A percentile compares a stretch with the other conserved stretches of the same genome.
Evolutionary conservation across 37 sponge, comb jelly and placozoan genomes (phyloP).

Genomic region (Theonella swinhoei): DNA sequence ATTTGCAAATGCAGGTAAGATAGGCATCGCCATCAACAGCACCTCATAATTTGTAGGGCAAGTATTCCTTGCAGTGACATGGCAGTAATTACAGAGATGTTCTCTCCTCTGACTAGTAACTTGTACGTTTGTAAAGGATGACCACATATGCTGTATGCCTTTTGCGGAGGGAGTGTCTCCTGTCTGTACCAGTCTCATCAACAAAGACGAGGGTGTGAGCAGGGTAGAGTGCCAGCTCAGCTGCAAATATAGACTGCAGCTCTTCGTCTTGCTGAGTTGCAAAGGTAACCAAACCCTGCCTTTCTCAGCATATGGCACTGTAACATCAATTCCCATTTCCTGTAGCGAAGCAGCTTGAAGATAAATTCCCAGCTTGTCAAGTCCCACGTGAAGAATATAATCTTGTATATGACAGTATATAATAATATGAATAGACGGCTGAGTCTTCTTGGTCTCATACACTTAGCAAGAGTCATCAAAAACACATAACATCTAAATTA

Average conservation of each 20-base stretch:
- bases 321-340: neutral
- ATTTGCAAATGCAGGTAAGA: neutral
- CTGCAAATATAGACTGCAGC: neutral
- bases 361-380: conserved; percentile 29
- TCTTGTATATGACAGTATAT: too few relatives aligned
- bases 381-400: conserved; percentile 5
- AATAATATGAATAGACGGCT: too few relatives aligned
- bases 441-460: too few relatives aligned
- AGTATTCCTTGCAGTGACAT: conserved; percentile 36
- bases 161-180: too few relatives aligned
- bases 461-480: too few relatives aligned
- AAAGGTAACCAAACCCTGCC: neutral
- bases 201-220: conserved; percentile 43
- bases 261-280: conserved; percentile 21
- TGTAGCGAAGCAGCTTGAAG: neutral
- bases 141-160: conserved; percentile 40
- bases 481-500: too few relatives aligned
- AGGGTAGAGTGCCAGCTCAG: conserved; percentile 17
- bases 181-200: conserved; percentile 47
- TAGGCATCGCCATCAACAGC: neutral
- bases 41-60: conserved; percentile 12
- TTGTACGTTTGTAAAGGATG: neutral
- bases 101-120: conserved; percentile 38
- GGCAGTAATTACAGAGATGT: conserved; percentile 38
- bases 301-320: neutral